A percentile compares a stretch with the other conserved stretches of the same genome.
phyloP scores from a whole-genome alignment of 2,113 vertebrate species.

The Onychostoma macrolepis region DNA sequence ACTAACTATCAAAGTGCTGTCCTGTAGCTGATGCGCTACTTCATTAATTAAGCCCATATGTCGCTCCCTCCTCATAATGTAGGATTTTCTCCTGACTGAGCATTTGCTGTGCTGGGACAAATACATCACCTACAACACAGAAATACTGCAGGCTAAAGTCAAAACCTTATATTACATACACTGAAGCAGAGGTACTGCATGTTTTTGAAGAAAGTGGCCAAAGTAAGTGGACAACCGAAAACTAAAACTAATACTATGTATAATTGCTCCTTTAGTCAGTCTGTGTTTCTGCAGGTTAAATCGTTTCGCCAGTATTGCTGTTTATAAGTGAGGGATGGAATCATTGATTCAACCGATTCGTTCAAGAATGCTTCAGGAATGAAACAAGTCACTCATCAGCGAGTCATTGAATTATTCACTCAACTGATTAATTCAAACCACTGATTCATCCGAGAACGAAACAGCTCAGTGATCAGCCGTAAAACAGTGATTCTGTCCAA shows the following conservation, averaged over 20 bases:
- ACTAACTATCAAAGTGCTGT: constrained; percentile 41
- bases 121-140: background rate
- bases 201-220: background rate
- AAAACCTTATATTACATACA: background rate
- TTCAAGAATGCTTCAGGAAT: background rate
- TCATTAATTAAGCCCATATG: constrained; percentile 57
- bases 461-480: no score
- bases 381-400: background rate
- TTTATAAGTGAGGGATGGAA: background rate
- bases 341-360: background rate
- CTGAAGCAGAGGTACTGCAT: background rate
- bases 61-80: constrained; percentile 27
- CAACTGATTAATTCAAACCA: no score
- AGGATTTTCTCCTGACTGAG: constrained; percentile 40
- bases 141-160: constrained; percentile 15
- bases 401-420: background rate
- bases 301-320: no score
- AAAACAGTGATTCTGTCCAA: no score
- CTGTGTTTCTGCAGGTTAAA: background rate
- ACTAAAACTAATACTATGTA: background rate
- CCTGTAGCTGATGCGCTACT: constrained; percentile 42
- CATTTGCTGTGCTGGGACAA: constrained; percentile 30
- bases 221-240: background rate
- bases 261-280: background rate
- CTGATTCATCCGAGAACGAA: background rate